Evolutionary conservation across 2,888 invertebrate species (phyloP), one percentile per base, ranked within the genome.

Genomic region (Axea sp.): DNA sequence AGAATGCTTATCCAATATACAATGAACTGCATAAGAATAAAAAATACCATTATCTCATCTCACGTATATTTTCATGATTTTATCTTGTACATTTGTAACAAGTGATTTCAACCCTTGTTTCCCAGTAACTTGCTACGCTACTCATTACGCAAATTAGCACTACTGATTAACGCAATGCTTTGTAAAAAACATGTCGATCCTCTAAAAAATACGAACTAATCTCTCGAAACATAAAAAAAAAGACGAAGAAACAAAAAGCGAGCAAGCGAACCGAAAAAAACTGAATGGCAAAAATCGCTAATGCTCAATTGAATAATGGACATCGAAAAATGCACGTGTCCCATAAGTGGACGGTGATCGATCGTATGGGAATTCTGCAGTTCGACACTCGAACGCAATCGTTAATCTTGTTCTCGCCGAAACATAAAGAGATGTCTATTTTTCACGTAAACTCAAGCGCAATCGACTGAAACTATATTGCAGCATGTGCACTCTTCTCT

Each of bases 401-500:
- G 59, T 65, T 72, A 51, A 65, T 72, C 65, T 72, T 37, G 65
- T 41, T 55, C 7, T 45, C 62, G 57, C 41, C 53, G 24, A 68
- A 64, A 64, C 68, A 62, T 55, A 73, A 65, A 67, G 59, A 65
- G 73, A 74, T 74, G 73, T 74, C 73, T 74, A 69, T 74, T 74
- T 73, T 74, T 74, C 73, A 74, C 68, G 51, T 62, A 51, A 74
- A 68, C 49, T 64, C 49, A 69, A 68, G 62, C 68, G 68, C 73
- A 68, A 71, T 71, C 75, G 76, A 68, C 51, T 43, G 62, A 68
- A 68, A 75, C 71, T 74, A 73, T 77, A 74, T 64, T 78, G 67
- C 76, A 77, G 81, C 80, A 82, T 82, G 78, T 73, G 59, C 76
- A 71, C 77, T 80, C 71, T 75, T 77, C 60, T 81, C 77, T 80